phyloP scores from a whole-genome alignment of 2,113 vertebrate genomes.

The Pardalotus punctatus region DNA sequence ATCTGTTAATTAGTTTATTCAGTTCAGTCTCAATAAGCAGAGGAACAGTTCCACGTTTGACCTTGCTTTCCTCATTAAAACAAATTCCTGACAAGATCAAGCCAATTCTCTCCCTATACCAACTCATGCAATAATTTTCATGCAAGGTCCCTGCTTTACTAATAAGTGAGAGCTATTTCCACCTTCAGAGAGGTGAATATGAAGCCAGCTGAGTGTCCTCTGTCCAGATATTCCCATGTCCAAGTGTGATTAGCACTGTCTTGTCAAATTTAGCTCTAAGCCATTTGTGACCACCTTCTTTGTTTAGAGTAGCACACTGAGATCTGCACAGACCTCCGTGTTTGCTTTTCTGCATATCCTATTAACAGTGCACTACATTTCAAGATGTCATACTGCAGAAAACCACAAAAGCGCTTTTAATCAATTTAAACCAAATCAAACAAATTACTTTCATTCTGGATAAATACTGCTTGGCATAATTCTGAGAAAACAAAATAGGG shows the following conservation, averaged over 20 bases:
- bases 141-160: not conserved
- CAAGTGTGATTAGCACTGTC: constrained; percentile 73
- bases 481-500: not conserved
- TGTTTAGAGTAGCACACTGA: constrained; percentile 72
- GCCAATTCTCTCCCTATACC: not conserved
- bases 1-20: not conserved
- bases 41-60: not conserved
- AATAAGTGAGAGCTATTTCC: not conserved
- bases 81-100: not conserved
- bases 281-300: constrained; percentile 79
- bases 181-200: not conserved
- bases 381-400: not conserved
- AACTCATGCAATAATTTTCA: not conserved
- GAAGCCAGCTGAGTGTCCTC: constrained; percentile 40
- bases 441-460: not conserved
- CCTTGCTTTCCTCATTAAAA: not conserved
- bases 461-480: not conserved
- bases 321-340: constrained; percentile 51
- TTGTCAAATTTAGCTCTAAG: constrained; percentile 79
- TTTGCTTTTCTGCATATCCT: constrained; percentile 60
- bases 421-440: not conserved
- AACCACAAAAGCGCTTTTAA: not conserved
- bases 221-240: constrained; percentile 75
- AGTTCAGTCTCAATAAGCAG: not conserved
- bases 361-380: constrained; percentile 35